Conservation (phyloP, 2,797 vertebrate species). For the Chloroceryle inda region DNA sequence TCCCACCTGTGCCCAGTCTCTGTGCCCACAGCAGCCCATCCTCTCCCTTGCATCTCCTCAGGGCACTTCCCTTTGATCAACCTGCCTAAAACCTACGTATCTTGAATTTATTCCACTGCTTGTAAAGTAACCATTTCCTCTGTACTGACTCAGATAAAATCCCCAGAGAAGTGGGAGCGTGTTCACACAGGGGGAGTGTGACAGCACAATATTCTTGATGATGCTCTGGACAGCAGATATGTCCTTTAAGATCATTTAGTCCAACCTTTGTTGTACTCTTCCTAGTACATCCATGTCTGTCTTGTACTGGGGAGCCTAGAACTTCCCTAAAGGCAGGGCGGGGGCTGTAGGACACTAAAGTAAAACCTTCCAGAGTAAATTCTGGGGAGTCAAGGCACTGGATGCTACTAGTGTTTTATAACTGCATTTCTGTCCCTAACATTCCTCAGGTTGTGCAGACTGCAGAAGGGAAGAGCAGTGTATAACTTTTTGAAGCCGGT, state of each 20-base stretch:
- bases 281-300: not conserved
- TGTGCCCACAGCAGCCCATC: not conserved
- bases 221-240: not conserved
- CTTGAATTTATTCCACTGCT: not conserved
- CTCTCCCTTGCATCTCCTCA: not conserved
- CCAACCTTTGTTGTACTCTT: not conserved
- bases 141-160: not conserved
- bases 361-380: not conserved
- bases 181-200: not conserved
- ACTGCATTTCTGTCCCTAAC: not conserved
- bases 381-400: not conserved
- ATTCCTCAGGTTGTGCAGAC: not conserved
- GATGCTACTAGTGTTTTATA: not conserved
- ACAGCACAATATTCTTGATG: not conserved
- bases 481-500: not conserved
- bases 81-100: not conserved
- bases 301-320: not conserved
- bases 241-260: not conserved
- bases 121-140: not conserved
- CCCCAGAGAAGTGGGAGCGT: not conserved
- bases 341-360: not conserved
- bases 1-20: not conserved
- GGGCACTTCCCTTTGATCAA: not conserved
- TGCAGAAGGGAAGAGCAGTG: not conserved
- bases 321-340: not conserved